Conservation (phyloP, 2,888 invertebrate genomes). For the Hirtodrosophila cameraria region DNA sequence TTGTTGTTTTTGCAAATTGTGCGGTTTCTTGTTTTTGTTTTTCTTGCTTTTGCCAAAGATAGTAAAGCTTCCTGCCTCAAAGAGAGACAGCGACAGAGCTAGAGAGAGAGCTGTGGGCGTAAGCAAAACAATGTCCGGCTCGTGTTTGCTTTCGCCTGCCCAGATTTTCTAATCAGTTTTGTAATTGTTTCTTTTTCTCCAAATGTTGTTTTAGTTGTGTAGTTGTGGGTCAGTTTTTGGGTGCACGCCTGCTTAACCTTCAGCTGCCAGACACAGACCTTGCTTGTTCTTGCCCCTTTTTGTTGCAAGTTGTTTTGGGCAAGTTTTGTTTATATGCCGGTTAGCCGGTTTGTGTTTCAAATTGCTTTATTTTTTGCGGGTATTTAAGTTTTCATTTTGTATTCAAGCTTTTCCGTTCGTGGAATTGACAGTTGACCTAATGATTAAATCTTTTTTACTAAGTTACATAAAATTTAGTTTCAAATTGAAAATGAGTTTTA, state of each 20-base stretch:
- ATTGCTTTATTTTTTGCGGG: slow-evolving; percentile 37
- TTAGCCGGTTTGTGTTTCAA: slow-evolving; percentile 32
- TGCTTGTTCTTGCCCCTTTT: slow-evolving; percentile 3
- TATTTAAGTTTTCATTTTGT: slow-evolving; percentile 4
- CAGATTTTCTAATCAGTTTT: slow-evolving; percentile 79
- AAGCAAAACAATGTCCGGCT: slow-evolving; percentile 64
- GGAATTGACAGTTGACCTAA: slow-evolving; percentile 1
- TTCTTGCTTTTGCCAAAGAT: slow-evolving; percentile 1
- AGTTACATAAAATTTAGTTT: background rate
- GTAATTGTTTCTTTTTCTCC: slow-evolving; percentile 71
- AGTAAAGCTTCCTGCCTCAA: slow-evolving; percentile 8
- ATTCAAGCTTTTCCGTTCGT: background rate
- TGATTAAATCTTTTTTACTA: background rate
- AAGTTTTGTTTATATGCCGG: slow-evolving; percentile 28
- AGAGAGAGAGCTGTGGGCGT: slow-evolving; percentile 53
- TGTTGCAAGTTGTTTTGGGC: slow-evolving; percentile 2
- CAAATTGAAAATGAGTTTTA: slow-evolving; percentile 1
- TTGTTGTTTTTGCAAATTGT: slow-evolving; percentile 78
- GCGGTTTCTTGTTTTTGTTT: slow-evolving; percentile 62
- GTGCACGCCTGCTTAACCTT: slow-evolving; percentile 54
- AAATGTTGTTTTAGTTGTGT: slow-evolving; percentile 28
- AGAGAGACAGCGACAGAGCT: no score
- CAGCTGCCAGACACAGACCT: slow-evolving; percentile 48
- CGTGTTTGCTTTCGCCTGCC: slow-evolving; percentile 51
- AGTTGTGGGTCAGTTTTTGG: slow-evolving; percentile 46